phyloP scores from a whole-genome alignment of 2,113 vertebrate genomes.

The Rhombomys opimus region DNA sequence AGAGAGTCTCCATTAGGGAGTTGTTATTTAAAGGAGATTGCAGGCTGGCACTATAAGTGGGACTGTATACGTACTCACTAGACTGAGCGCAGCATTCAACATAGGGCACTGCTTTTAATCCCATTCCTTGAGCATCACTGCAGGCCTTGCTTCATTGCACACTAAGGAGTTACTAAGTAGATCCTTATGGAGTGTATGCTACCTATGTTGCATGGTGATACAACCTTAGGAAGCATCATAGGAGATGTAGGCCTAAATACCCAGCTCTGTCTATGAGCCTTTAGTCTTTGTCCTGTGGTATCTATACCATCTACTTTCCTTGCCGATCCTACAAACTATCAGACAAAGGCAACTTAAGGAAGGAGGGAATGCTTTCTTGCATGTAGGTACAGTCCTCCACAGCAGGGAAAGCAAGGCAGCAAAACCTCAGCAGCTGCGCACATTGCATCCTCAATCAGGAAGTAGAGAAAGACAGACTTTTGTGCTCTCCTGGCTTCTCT shows the following conservation, averaged over 20 bases:
- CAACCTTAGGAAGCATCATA: background rate
- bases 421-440: background rate
- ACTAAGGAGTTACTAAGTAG: background rate
- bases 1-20: background rate
- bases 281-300: background rate
- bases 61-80: background rate
- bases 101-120: background rate
- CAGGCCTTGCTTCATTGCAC: background rate
- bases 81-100: background rate
- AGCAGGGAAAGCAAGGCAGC: background rate
- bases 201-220: background rate
- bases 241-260: background rate
- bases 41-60: background rate
- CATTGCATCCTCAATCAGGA: background rate
- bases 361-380: background rate
- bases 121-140: background rate
- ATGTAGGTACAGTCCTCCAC: too few relatives aligned
- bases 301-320: background rate
- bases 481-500: background rate
- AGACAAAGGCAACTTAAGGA: background rate
- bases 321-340: background rate
- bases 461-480: background rate
- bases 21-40: background rate
- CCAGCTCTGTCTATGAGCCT: background rate
- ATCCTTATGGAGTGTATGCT: background rate